phyloP scores from a whole-genome alignment of 2,113 vertebrate species.

The Notarius lentiginosus region DNA sequence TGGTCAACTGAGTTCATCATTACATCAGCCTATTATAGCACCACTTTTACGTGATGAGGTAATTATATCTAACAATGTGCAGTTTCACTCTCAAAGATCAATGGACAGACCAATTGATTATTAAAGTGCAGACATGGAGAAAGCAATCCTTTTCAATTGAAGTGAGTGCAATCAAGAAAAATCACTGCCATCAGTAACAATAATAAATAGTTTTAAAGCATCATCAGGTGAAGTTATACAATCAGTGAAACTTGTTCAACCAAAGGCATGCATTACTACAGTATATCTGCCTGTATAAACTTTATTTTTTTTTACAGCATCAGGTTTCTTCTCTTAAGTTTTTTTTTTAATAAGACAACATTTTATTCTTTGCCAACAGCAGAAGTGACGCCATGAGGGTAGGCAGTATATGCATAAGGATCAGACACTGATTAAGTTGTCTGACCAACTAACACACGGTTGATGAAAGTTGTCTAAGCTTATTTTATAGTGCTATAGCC shows the following conservation, averaged over 20 bases:
- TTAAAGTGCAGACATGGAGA: not conserved
- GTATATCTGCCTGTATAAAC: not conserved
- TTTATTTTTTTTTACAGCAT: not conserved
- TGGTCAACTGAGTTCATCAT: not conserved
- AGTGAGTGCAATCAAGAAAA: not conserved
- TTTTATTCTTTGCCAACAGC: not conserved
- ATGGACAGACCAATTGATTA: not conserved
- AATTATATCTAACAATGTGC: not conserved
- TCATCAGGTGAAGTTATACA: not conserved
- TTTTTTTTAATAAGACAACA: not conserved
- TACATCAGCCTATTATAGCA: not conserved
- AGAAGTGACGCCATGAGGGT: not conserved
- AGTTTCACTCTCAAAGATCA: constrained; percentile 1
- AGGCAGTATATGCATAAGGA: not conserved
- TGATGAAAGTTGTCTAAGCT: not conserved
- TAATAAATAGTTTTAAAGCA: not conserved
- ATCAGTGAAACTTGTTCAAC: not conserved
- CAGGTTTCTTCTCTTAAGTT: not conserved
- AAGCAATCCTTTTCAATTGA: not conserved
- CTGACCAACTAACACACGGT: not conserved
- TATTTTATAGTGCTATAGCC: not conserved
- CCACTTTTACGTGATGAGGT: not conserved
- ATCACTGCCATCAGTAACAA: not conserved
- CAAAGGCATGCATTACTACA: not conserved
- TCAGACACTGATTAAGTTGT: not conserved